These are phyloP conservation scores for Gavialis gangeticus DNA, from an alignment of 2,113 vertebrate genomes.

Conservation along the genomic window DNA sequence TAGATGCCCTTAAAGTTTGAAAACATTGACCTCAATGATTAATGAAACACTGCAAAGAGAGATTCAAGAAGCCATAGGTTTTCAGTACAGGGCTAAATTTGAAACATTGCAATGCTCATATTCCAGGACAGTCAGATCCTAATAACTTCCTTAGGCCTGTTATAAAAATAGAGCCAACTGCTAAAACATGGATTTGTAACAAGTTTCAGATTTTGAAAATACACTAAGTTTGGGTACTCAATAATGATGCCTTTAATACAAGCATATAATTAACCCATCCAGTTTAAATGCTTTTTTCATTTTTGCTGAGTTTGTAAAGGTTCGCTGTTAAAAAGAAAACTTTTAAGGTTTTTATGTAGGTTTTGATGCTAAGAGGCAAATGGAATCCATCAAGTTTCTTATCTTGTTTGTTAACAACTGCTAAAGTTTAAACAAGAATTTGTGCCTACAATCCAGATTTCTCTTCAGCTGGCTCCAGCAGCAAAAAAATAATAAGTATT, in stretches of 20 bases:
- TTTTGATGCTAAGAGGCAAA: neutral
- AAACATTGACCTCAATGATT: neutral
- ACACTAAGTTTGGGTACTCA: neutral
- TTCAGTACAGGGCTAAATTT: neutral
- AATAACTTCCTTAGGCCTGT: neutral
- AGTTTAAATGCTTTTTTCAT: neutral
- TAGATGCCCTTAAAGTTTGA: neutral
- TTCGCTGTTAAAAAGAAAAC: neutral
- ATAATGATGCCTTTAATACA: neutral
- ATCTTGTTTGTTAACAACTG: neutral
- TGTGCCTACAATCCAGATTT: constrained; percentile 11
- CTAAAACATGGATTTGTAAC: neutral
- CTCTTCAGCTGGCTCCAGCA: constrained; percentile 23
- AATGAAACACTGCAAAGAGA: neutral
- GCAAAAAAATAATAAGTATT: constrained; percentile 23
- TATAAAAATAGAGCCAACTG: neutral
- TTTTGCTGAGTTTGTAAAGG: neutral
- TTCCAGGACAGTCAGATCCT: neutral
- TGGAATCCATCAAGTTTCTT: neutral
- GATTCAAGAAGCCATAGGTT: neutral
- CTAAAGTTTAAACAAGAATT: neutral
- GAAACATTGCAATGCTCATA: neutral
- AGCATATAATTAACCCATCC: neutral
- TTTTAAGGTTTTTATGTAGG: neutral
- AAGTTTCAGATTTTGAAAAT: neutral